Evolutionary conservation across 2,113 vertebrate species (phyloP).

Genomic region (Coptodon bakossiorum): DNA sequence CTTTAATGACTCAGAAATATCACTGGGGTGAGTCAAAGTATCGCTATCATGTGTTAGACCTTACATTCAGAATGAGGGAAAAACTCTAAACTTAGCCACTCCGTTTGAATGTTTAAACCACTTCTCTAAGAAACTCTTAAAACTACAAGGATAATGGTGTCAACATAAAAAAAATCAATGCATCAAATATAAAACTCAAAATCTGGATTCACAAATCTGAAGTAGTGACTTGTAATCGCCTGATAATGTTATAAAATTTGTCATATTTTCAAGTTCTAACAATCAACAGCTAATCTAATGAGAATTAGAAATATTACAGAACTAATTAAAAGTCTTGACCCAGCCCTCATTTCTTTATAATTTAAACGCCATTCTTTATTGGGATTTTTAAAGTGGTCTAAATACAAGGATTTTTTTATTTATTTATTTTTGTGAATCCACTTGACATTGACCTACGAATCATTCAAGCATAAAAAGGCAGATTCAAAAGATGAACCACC

Average conservation of each 20-base stretch:
- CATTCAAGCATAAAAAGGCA: neutral
- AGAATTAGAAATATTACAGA: neutral
- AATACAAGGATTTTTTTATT: neutral
- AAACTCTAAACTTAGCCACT: neutral
- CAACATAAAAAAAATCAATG: neutral
- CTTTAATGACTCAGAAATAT: constrained; percentile 17
- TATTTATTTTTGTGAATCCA: neutral
- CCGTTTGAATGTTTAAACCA: neutral
- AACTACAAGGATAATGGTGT: neutral
- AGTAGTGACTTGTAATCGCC: neutral
- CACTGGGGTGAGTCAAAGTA: neutral
- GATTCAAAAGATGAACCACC: neutral
- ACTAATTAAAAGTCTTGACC: neutral
- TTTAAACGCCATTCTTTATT: neutral
- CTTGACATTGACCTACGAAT: neutral
- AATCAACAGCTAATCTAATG: neutral
- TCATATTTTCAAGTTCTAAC: neutral
- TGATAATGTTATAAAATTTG: neutral
- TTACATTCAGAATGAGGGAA: neutral
- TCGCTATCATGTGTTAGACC: neutral
- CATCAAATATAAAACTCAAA: neutral
- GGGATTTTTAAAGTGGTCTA: neutral
- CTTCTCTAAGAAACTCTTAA: neutral
- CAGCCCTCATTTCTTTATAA: neutral
- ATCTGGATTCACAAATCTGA: neutral